A percentile compares a stretch with the other conserved stretches of the same genome.
Evolutionary conservation across 2,113 vertebrate genomes (phyloP).

Genomic region (Charina bottae): DNA sequence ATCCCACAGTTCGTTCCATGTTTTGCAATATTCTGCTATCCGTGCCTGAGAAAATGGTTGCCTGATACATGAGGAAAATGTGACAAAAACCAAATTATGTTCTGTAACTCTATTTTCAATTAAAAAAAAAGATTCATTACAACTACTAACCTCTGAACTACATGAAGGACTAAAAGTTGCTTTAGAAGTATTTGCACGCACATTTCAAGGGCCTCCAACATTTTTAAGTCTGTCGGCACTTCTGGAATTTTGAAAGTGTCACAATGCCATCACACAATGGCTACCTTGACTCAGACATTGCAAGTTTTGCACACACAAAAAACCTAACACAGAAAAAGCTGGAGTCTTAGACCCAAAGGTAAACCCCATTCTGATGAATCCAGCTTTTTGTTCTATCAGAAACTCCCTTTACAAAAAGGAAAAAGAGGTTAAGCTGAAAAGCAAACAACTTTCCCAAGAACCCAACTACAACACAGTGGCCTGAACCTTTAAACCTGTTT

Average conservation of each 20-base stretch:
- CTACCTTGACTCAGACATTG: background rate
- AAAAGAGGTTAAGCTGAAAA: background rate
- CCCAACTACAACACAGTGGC: background rate
- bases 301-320: background rate
- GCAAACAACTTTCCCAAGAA: background rate
- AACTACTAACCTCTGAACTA: background rate
- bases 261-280: background rate
- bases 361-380: background rate
- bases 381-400: background rate
- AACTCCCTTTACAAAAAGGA: background rate
- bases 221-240: background rate
- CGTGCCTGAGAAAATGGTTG: conserved; percentile 35
- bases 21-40: conserved; percentile 29
- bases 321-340: background rate
- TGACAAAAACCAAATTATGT: conserved; percentile 34
- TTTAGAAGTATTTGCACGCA: background rate
- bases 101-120: conserved; percentile 9
- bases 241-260: background rate
- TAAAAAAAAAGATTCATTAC: conserved; percentile 38
- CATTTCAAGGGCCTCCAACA: conserved; percentile 14
- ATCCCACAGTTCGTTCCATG: background rate
- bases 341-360: background rate
- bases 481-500: background rate
- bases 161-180: background rate
- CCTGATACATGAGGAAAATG: conserved; percentile 14